Evolutionary conservation across 2,888 invertebrate species (phyloP).

Genomic region (Meiosimyza platycephala): DNA sequence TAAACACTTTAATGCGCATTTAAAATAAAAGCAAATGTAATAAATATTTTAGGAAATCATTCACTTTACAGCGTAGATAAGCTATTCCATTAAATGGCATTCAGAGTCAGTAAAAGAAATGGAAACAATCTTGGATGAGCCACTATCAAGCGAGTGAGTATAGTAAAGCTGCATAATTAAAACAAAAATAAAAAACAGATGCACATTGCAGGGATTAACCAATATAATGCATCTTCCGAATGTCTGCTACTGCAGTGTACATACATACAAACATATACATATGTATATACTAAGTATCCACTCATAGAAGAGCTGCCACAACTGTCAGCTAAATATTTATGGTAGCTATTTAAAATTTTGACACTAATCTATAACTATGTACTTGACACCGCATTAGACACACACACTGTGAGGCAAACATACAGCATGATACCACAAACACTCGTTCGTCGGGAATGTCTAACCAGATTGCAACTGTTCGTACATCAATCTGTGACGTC

Average conservation of each 20-base stretch:
- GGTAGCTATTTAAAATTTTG: conserved; percentile 43
- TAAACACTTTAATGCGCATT: too few species aligned
- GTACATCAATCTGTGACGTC: neutral
- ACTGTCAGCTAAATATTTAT: conserved; percentile 39
- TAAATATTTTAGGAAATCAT: too few species aligned
- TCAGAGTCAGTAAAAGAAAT: too few species aligned
- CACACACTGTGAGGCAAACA: conserved; percentile 18
- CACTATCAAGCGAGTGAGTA: too few species aligned
- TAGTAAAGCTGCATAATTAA: too few species aligned
- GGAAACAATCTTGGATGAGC: too few species aligned
- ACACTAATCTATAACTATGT: conserved; percentile 44
- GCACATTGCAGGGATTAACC: conserved; percentile 21
- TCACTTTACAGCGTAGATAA: too few species aligned
- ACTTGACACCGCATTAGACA: conserved; percentile 26
- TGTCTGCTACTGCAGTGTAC: neutral
- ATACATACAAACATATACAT: too few species aligned
- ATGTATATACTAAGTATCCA: too few species aligned
- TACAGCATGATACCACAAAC: neutral
- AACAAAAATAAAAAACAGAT: conserved; percentile 5
- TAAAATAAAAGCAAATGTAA: too few species aligned
- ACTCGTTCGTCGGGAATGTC: neutral
- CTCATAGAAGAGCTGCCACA: neutral
- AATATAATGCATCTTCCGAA: neutral
- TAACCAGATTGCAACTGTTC: neutral
- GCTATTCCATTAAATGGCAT: too few species aligned